Base-by-base conservation (phyloP, 1,140 invertebrate genomes). In the Chrysomallon squamiferum region DNA sequence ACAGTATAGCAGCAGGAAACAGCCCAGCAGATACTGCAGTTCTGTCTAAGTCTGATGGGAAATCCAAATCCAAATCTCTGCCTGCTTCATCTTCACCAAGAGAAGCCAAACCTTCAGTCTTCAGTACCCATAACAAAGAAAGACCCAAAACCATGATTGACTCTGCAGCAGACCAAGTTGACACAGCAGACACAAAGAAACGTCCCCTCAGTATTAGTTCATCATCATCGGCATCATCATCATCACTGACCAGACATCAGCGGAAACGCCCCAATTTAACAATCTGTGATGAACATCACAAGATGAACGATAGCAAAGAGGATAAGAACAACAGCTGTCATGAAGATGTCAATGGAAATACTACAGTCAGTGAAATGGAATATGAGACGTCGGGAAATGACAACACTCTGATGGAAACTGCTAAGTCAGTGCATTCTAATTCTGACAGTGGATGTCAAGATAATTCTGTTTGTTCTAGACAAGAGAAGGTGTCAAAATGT, bases 171-270 rank as follows among this genome's bases (percentile, higher is more conserved):
- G 60, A 30, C 33, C 49, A 65, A 30, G 41, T 35, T 59, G 61
- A 49, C 69, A 56, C 41, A 25, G 66, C 56, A 11, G 75, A 80
- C 59, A 75, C 72, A 35, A 83, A 82, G 69, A 84, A 82, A 66
- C 67, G 92, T 68, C 92, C 92, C n/a, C 79, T 93, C 22, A 94
- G 92, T 43, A 91, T 92, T 75, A 93, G 92, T 83, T 93, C 92
- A 49, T 92, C 92, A 59, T 90, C 91, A 2, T 93, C 92, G 2
- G 93, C 92, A 15, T 92, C 90, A 47, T 92, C 91, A 2, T 93
- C 92, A 0, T 87, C 88, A 13, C 65, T 78, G 20, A 73, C 76
- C 15, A 65, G 78, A n/a, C 72, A 70, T 25, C 65, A 65, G 43
- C 64, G 72, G 41, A 84, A 81, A 73, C 69, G 71, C 29, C 68